Evolutionary conservation across 2,888 invertebrate species (phyloP).

Genomic region (Acanthosoma haemorrhoidale): DNA sequence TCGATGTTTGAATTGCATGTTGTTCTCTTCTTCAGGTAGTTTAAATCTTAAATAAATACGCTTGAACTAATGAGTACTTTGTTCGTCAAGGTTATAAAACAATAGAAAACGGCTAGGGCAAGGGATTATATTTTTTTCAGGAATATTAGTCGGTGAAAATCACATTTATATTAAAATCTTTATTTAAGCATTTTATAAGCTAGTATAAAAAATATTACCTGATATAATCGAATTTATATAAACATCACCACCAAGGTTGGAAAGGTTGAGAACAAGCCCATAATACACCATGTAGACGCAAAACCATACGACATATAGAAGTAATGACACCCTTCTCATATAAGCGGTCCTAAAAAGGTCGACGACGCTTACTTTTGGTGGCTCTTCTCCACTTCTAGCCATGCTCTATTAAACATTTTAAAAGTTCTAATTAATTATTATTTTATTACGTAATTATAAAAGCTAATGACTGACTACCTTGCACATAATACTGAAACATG

Average conservation of each 20-base stretch:
- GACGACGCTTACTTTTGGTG: constrained; percentile 51
- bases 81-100: no score
- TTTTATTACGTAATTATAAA: not conserved
- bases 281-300: constrained; percentile 72
- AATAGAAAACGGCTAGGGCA: no score
- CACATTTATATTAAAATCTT: no score
- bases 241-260: constrained; percentile 67
- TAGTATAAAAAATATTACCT: constrained; percentile 48
- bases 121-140: no score
- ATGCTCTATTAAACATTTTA: constrained; percentile 21
- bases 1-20: no score
- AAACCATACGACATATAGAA: constrained; percentile 70
- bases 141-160: no score
- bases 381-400: constrained; percentile 28
- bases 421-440: not conserved
- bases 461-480: no score
- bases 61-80: no score
- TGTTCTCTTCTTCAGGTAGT: no score
- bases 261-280: constrained; percentile 67
- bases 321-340: constrained; percentile 62
- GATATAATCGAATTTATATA: constrained; percentile 56
- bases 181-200: not conserved
- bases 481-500: no score
- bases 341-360: constrained; percentile 62
- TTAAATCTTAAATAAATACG: no score